phyloP scores from a whole-genome alignment of 2,797 vertebrate genomes.

The Dendrocincla tyrannina region DNA sequence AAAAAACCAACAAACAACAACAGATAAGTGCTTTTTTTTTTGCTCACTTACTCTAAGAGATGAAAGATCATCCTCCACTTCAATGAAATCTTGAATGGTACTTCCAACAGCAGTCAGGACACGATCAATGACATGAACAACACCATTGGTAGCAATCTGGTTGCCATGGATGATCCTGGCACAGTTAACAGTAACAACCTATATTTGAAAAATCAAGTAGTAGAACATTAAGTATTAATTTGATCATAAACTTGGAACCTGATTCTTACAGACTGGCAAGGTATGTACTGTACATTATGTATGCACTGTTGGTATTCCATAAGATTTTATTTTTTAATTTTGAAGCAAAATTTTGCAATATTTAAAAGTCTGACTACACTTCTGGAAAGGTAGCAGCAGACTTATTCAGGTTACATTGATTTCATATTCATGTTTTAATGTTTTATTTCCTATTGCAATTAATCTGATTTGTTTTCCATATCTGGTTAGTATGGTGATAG shows the following conservation, averaged over 20 bases:
- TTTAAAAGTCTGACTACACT: background rate
- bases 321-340: background rate
- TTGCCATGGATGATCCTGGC: conserved; percentile 94
- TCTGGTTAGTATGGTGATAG: background rate
- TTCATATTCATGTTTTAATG: background rate
- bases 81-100: conserved; percentile 87
- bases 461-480: background rate
- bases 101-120: conserved; percentile 87
- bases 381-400: background rate
- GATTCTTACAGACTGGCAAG: background rate
- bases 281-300: background rate
- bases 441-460: background rate
- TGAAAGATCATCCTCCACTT: conserved; percentile 86
- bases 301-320: background rate
- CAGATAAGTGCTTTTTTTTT: background rate
- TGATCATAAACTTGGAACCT: background rate
- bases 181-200: conserved; percentile 98
- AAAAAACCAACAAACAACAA: background rate
- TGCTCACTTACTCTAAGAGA: conserved; percentile 82
- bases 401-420: background rate
- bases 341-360: background rate
- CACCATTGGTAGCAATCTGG: conserved; percentile 96
- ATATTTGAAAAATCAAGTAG: background rate
- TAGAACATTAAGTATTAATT: background rate
- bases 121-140: conserved; percentile 94